Base-by-base conservation (phyloP, 2,888 invertebrate genomes). In the Hypsopygia costalis region DNA sequence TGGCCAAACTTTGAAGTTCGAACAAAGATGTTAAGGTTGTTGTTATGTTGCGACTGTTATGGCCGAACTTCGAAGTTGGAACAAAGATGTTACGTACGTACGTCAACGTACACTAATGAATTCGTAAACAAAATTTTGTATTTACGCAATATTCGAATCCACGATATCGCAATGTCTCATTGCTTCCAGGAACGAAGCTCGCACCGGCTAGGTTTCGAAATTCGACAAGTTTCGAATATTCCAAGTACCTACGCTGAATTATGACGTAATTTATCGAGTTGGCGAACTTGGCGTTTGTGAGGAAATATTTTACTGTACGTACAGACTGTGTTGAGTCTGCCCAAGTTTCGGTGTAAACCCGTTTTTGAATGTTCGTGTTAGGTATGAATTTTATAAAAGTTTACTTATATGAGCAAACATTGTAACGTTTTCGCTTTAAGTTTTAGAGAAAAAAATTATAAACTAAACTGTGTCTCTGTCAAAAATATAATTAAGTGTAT, bases 311-410 rank as follows among this genome's bases (percentile, higher is more conserved):
- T 63, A 68, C 60, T 55, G 62, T 39, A 36, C 32, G 36, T 38
- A 55, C 55, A 49, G 25, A 21, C 25, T 25, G n/a, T 25, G 62
- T 71, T 53, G 62, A 75, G 70, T 65, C 65, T 55, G 63, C 64
- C 63, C 64, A 66, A 69, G 63, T 72, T 78, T 72, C 49, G 59
- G 74, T 75, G 77, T 77, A 74, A 69, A 64, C 62, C 62, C 62
- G 62, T 57, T 66, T 70, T 59, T 60, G 48, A 44, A 49, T 46
- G 37, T 46, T 43, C 34, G 39, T 34, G 35, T 21, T 29, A 28
- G 37, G n/a, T n/a, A n/a, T n/a, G n/a, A n/a, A n/a, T n/a, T n/a
- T n/a, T n/a, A n/a, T n/a, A n/a, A n/a, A n/a, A n/a, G n/a, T n/a
- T n/a, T n/a, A n/a, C n/a, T n/a, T n/a, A n/a, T n/a, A n/a, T n/a